Evolutionary conservation across 2,888 invertebrate genomes (phyloP), one percentile per base, ranked within the genome.

Genomic region (Leptopilina syphax): DNA sequence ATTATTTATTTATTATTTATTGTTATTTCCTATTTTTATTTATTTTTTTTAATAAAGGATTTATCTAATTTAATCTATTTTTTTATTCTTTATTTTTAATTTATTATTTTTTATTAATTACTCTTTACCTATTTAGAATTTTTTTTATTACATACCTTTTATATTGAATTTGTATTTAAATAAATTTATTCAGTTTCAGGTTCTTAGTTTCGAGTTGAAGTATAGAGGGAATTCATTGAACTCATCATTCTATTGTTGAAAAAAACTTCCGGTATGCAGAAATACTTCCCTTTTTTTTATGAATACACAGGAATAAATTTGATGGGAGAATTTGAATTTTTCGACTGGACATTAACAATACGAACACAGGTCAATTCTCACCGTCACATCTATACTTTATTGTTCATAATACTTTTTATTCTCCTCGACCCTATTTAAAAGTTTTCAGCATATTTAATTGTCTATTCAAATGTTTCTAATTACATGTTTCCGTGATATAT

Each of bases 361-460:
- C 44, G 7, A 68, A 8, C 8, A 50, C 50, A 68, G 68, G 68
- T 68, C 13, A 50, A 50, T 68, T 68, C 68, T 27, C 50, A 68
- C 68, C 27, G 50, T 27, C 10, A 50, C 47, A 41, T 10, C 47
- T 47, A 44, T 47, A 24, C 47, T 68, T 68, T 68, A 68, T 68
- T 68, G 68, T 68, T 50, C 68, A 6, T 47, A 12, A 65, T 12
- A 24, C 66, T 66, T 66, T 70, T 70, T 50, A 70, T 70, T 70
- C 54, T 50, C 70, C 54, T 70, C 70, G 70, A 70, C 70, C 70
- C 70, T 70, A 70, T 70, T 70, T 70, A 50, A 70, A 66, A 13
- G 41, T 70, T 70, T 54, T 54, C 70, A 70, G 7, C 70, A 70
- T 67, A 44, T 70, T 70, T 13, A 70, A 27, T 50, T 68, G 27